Conservation (phyloP, 2,888 invertebrate genomes). For the Lissocephala sabroskyi region DNA sequence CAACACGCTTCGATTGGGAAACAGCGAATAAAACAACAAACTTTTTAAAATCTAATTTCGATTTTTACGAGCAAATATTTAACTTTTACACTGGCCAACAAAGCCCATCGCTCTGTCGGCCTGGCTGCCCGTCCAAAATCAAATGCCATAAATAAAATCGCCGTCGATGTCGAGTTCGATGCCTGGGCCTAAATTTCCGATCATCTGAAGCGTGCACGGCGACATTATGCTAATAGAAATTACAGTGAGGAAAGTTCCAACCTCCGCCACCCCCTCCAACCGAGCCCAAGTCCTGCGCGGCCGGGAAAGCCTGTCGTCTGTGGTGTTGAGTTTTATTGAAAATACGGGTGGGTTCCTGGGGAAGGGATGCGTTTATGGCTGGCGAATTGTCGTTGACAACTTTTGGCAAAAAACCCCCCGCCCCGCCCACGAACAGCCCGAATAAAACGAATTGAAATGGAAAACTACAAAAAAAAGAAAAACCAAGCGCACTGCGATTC, state of each 20-base stretch:
- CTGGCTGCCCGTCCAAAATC: too few species aligned
- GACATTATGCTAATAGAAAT: constrained; percentile 64
- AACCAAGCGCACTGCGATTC: constrained; percentile 41
- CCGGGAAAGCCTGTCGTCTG: too few species aligned
- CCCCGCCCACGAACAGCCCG: constrained; percentile 46
- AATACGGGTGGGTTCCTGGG: constrained; percentile 19
- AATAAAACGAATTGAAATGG: constrained; percentile 61
- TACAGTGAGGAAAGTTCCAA: not conserved
- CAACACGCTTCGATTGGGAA: constrained; percentile 8
- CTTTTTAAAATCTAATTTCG: constrained; percentile 62
- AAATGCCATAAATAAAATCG: constrained; percentile 59
- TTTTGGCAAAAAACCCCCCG: constrained; percentile 45
- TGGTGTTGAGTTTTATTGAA: constrained; percentile 52
- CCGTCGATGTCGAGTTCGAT: constrained; percentile 1
- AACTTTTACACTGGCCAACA: constrained; percentile 19
- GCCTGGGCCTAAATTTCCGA: constrained; percentile 12
- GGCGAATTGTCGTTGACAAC: constrained; percentile 52
- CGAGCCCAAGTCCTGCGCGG: too few species aligned
- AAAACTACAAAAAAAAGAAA: constrained; percentile 42
- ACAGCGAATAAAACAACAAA: constrained; percentile 37
- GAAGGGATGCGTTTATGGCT: constrained; percentile 37
- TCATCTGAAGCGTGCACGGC: constrained; percentile 29
- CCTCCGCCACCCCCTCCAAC: not conserved
- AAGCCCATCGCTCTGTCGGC: too few species aligned
- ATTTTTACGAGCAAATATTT: constrained; percentile 37